phyloP scores from a whole-genome alignment of 2,888 invertebrate species.

The Acleris literana region DNA sequence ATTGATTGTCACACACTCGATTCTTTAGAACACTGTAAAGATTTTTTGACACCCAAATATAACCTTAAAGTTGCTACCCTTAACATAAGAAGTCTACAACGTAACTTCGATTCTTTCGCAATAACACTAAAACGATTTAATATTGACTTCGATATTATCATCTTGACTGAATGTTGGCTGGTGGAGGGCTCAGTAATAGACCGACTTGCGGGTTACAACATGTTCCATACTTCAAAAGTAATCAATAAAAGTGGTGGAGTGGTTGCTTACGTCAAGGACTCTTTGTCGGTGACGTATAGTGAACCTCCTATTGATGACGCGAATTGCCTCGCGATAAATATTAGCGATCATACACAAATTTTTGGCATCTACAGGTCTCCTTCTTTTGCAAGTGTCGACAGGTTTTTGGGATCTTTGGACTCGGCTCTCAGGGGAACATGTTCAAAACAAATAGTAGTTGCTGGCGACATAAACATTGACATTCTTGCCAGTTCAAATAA shows the following conservation, averaged over 20 bases:
- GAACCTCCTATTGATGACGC: background rate
- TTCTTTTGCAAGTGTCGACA: background rate
- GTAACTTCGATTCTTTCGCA: conserved; percentile 2
- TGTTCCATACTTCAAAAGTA: conserved; percentile 1
- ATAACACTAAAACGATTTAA: background rate
- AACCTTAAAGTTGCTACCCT: conserved; percentile 6
- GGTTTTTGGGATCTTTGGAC: background rate
- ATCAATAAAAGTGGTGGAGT: conserved; percentile 5
- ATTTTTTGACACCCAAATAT: conserved; percentile 1
- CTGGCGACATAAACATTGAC: conserved; percentile 6
- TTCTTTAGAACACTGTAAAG: background rate
- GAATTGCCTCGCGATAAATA: too few species aligned
- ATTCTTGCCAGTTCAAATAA: background rate
- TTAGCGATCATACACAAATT: background rate
- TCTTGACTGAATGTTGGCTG: conserved; percentile 8
- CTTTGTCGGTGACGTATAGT: background rate
- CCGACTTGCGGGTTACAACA: conserved; percentile 1
- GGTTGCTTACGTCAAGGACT: conserved; percentile 1
- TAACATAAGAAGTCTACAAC: conserved; percentile 6
- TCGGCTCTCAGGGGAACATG: background rate
- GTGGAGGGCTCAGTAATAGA: background rate
- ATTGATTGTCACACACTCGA: conserved; percentile 2
- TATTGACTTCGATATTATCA: conserved; percentile 6
- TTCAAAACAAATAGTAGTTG: background rate
- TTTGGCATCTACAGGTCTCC: conserved; percentile 1